Evolutionary conservation across 2,888 invertebrate species (phyloP), one percentile per base, ranked within the genome.

Genomic region (Exephanes ischioxanthus): DNA sequence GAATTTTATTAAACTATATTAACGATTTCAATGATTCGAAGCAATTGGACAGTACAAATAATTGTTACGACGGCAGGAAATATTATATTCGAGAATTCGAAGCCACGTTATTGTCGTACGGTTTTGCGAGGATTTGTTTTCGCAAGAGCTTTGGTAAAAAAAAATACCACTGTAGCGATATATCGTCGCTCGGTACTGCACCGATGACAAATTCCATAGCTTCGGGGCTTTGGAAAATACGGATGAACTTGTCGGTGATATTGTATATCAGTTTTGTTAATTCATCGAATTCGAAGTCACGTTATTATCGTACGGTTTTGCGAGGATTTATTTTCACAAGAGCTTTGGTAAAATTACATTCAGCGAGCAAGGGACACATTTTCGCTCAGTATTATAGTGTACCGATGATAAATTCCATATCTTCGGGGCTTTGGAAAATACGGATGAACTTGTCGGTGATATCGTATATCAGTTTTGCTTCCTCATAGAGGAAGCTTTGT

Each of bases 1-100:
- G 11, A 41, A 11, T 41, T 41, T 9, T 41, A 2, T 3, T 1
- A 0, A 6, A 37, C 1, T 41, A 9, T 71, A 71, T 66, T 19
- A 71, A 71, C 58, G 73, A 75, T 55, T 76, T 70, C 33, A 76
- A 80, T 71, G 11, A 58, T 26, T 45, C 41, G 26, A 76, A 58
- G 3, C 37, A 19, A 37, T 3, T 2, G 11, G 11, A 41, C 3
- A 0, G 3, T 48, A 16, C 45, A 4, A 48, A 48, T 16, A 16
- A 48, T 4, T 48, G 45, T 48, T 16, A 16, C 16, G 45, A 3
- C 16, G 16, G 16, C 0, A 30, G 7, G 30, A 63, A 41, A 41
- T 2, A 26, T 63, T 48, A 1, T 26, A 14, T 61, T 9, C 1
- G 11, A 30, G 45, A 48, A n/a, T n/a, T 61, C 48, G 58, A 11